Evolutionary conservation across 2,797 vertebrate species (phyloP).

Genomic region (Gambelia wislizenii): DNA sequence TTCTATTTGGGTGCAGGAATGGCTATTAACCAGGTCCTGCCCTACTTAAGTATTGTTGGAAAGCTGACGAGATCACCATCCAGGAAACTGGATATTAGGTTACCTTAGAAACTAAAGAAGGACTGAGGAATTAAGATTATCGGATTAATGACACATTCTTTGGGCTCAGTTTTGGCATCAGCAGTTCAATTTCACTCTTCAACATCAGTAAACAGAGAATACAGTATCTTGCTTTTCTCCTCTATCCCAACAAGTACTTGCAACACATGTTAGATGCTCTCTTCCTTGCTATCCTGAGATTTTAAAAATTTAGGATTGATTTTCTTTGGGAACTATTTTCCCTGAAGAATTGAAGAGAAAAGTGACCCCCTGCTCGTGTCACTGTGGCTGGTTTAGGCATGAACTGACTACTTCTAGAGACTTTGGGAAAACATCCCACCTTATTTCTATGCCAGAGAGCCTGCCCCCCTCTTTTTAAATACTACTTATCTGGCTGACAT

Average conservation of each 20-base stretch:
- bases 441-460: too few species aligned
- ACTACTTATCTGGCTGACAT: neutral
- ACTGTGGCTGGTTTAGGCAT: neutral
- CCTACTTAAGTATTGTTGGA: conserved; percentile 17
- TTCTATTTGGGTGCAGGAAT: neutral
- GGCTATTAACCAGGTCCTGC: neutral
- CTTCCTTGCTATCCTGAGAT: neutral
- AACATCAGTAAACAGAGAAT: neutral
- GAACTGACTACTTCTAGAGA: neutral
- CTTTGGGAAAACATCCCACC: too few species aligned
- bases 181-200: neutral
- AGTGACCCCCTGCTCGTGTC: neutral
- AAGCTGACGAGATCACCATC: neutral
- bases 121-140: neutral
- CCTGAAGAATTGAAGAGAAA: neutral
- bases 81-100: neutral
- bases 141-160: neutral
- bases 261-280: neutral
- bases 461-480: neutral
- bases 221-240: neutral
- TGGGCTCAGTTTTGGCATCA: neutral
- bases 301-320: neutral
- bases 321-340: neutral
- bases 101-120: conserved; percentile 12
- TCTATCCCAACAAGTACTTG: neutral